Evolutionary conservation across 2,888 invertebrate genomes (phyloP), one percentile per base, ranked within the genome.

Genomic region (Aleiodes alternator): DNA sequence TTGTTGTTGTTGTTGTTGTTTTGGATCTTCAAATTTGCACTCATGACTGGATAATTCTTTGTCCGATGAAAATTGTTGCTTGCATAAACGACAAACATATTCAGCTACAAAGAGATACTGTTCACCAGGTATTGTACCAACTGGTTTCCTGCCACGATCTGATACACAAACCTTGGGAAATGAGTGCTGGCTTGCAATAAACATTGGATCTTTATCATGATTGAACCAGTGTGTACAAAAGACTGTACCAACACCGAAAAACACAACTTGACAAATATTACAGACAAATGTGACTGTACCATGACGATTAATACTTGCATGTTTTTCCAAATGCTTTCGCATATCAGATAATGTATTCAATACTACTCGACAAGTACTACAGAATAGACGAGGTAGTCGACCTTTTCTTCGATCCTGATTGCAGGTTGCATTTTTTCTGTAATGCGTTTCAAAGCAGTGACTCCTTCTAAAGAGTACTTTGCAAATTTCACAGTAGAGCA

Each of bases 401-500:
- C 80, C 77, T 0, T 71, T 68, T 5, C 68, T 72, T 7, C 84
- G 81, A n/a, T 85, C 80, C 0, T 56, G 73, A 3, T 78, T 81
- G 34, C 82, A 83, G 0, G 43, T 31, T 0, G 69, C 57, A 50
- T 83, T 81, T 0, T 70, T 53, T 2, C 85, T 79, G 59, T 83
- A 87, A 69, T 89, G 89, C 3, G 80, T 74, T 50, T 88, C 87
- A 7, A 88, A 84, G 29, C 89, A 89, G 0, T 87, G 84, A 3
- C 80, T 77, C 11, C 84, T 81, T 7, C 88, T 84, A 31, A 85
- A 89, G 1, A 88, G 61, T 0, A 84, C 81, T 3, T 77, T 79
- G 14, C 89, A 89, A 5, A 75, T 76, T 6, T 82, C 82, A 55
- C 89, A 89, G 0, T 82, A 72, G 0, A 88, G 76, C 1, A 86